Evolutionary conservation across 2,113 vertebrate species (phyloP).

Genomic region (Piaya cayana): DNA sequence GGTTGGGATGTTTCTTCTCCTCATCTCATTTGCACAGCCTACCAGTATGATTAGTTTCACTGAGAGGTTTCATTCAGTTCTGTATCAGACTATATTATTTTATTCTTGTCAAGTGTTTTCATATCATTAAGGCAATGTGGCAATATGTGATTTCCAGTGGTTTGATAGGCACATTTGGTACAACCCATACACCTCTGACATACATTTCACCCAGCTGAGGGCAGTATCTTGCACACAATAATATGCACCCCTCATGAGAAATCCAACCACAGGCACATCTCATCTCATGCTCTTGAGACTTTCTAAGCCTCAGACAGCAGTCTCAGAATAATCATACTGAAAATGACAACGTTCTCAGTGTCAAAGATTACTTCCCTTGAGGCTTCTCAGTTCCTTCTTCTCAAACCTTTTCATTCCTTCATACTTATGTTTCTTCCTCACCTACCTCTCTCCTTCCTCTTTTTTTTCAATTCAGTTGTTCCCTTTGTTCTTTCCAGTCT

Average conservation of each 20-base stretch:
- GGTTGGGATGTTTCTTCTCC: background rate
- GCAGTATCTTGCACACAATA: background rate
- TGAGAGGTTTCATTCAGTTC: background rate
- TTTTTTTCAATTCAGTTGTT: background rate
- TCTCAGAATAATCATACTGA: constrained; percentile 29
- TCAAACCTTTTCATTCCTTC: background rate
- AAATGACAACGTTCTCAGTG: background rate
- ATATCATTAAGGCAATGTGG: background rate
- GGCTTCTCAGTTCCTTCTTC: constrained; percentile 31
- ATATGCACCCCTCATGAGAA: background rate
- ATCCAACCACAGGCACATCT: background rate
- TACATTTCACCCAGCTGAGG: background rate
- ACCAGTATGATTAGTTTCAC: background rate
- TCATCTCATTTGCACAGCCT: background rate
- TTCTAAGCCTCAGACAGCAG: background rate
- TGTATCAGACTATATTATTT: background rate
- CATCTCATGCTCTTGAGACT: background rate
- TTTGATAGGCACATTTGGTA: accelerated
- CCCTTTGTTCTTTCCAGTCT: background rate
- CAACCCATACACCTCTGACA: background rate
- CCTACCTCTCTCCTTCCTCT: background rate
- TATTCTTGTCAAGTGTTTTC: background rate
- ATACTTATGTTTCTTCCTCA: background rate
- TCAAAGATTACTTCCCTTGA: constrained; percentile 38
- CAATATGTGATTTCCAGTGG: background rate